A percentile compares a stretch with the other conserved stretches of the same genome.
These are phyloP conservation scores for Falco concolor DNA, from an alignment of 2,797 vertebrate genomes.

Conservation along the genomic window DNA sequence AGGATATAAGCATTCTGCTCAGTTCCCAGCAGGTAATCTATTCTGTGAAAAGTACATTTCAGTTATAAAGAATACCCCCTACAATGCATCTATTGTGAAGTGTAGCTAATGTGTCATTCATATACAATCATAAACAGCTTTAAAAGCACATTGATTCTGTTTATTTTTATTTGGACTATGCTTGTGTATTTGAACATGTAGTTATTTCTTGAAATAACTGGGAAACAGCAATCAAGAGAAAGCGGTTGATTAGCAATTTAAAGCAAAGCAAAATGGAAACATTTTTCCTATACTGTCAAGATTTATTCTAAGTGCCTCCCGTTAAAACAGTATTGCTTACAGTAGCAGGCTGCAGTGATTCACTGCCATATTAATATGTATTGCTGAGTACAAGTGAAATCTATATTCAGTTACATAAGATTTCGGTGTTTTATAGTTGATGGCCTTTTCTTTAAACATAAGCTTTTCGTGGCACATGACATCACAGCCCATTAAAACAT, in stretches of 20 bases:
- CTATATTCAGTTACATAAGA: slow-evolving; percentile 44
- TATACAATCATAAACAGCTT: neutral
- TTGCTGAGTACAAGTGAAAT: slow-evolving; percentile 47
- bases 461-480: slow-evolving; percentile 17
- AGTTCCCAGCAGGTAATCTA: neutral
- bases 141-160: slow-evolving; percentile 41
- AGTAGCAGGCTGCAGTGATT: slow-evolving; percentile 49
- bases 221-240: slow-evolving; percentile 41
- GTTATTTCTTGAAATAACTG: slow-evolving; percentile 51
- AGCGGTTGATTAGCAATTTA: slow-evolving; percentile 46
- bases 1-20: neutral
- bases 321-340: slow-evolving; percentile 22
- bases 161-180: slow-evolving; percentile 24
- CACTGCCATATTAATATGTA: slow-evolving; percentile 43
- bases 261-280: slow-evolving; percentile 35
- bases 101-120: neutral
- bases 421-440: slow-evolving; percentile 4
- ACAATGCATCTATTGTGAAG: slow-evolving; percentile 19
- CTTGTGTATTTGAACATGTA: neutral
- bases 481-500: slow-evolving; percentile 12
- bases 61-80: neutral
- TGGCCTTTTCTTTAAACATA: neutral
- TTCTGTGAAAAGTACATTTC: neutral
- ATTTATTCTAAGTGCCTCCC: slow-evolving; percentile 22
- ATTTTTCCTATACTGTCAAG: slow-evolving; percentile 20